A percentile compares a stretch with the other conserved stretches of the same genome.
Evolutionary conservation across 2,113 vertebrate species (phyloP).

Genomic region (Apeltes quadracus): DNA sequence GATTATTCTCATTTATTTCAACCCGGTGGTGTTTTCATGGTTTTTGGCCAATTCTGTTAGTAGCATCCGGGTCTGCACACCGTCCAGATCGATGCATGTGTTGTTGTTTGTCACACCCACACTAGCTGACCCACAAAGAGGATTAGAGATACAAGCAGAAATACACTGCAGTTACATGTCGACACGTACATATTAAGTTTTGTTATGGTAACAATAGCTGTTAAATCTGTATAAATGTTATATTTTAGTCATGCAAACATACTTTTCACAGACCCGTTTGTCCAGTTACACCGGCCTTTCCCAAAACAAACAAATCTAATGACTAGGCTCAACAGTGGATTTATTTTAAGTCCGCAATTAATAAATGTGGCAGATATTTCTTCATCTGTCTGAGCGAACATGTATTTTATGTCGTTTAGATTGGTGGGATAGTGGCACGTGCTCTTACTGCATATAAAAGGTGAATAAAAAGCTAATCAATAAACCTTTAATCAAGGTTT

Average conservation of each 20-base stretch:
- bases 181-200: too few species aligned
- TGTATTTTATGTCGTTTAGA: not conserved
- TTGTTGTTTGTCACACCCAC: not conserved
- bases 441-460: not conserved
- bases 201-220: not conserved
- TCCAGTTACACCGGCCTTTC: not conserved
- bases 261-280: not conserved
- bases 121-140: not conserved
- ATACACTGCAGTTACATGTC: not conserved
- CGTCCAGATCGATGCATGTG: not conserved
- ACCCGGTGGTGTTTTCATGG: constrained; percentile 19
- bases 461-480: not conserved
- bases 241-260: not conserved
- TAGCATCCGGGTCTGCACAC: not conserved
- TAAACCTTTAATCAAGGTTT: not conserved
- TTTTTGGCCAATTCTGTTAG: not conserved
- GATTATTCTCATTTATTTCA: constrained; percentile 51
- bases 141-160: not conserved
- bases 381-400: not conserved
- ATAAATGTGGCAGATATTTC: not conserved
- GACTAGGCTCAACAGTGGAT: not conserved
- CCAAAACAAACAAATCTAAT: not conserved
- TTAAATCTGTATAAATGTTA: not conserved
- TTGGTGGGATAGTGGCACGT: not conserved
- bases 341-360: not conserved